A percentile compares a stretch with the other conserved stretches of the same genome.
phyloP scores from a whole-genome alignment of 2,888 invertebrate species.

The Mactromeris polynyma region DNA sequence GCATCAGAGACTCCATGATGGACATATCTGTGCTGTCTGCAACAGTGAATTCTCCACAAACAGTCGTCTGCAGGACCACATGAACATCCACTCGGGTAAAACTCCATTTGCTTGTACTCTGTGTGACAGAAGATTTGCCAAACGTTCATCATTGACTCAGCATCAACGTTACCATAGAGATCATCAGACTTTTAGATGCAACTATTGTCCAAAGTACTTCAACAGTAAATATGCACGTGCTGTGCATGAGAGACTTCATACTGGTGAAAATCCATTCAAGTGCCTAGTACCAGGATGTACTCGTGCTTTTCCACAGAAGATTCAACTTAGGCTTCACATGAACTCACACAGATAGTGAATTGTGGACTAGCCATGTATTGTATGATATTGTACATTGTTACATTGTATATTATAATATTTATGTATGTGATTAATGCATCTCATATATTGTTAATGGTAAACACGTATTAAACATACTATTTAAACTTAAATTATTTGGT shows the following conservation, averaged over 20 bases:
- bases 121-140: slow-evolving; percentile 62
- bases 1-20: slow-evolving; percentile 65
- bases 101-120: slow-evolving; percentile 57
- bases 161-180: slow-evolving; percentile 69
- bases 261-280: slow-evolving; percentile 65
- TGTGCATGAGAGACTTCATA: slow-evolving; percentile 67
- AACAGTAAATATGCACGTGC: slow-evolving; percentile 68
- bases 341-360: slow-evolving; percentile 25
- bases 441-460: no score
- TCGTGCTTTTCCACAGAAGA: slow-evolving; percentile 65
- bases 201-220: slow-evolving; percentile 62
- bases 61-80: slow-evolving; percentile 65
- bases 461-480: no score
- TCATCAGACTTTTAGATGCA: slow-evolving; percentile 55
- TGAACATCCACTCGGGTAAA: slow-evolving; percentile 56
- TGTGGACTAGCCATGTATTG: no score
- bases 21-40: slow-evolving; percentile 61
- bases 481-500: no score
- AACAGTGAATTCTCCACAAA: slow-evolving; percentile 64
- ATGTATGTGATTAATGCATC: no score
- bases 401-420: no score
- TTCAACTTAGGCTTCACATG: slow-evolving; percentile 60
- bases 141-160: slow-evolving; percentile 64
- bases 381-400: no score
- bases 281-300: slow-evolving; percentile 65